These are phyloP conservation scores for Chelonus insularis DNA, from an alignment of 1,140 invertebrate species.

Conservation along the genomic window DNA sequence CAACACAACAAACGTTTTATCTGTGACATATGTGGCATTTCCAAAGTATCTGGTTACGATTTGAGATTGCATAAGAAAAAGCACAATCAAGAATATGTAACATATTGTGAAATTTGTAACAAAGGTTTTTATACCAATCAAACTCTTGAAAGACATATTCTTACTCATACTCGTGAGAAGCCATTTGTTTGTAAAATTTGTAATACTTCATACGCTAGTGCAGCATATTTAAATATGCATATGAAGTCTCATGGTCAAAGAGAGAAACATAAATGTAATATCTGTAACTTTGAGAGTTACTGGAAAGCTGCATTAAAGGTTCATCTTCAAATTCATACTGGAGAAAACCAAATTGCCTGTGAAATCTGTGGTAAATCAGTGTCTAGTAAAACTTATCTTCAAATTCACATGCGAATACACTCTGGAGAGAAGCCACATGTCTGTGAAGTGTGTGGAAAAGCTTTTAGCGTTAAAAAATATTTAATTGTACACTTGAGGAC, in stretches of 20 bases:
- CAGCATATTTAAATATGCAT: slow-evolving; percentile 43
- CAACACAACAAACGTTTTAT: slow-evolving; percentile 76
- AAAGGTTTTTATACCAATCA: slow-evolving; percentile 51
- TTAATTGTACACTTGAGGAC: slow-evolving; percentile 67
- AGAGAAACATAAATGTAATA: slow-evolving; percentile 54
- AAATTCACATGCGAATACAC: slow-evolving; percentile 62
- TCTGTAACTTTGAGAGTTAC: slow-evolving; percentile 49
- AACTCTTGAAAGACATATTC: slow-evolving; percentile 46
- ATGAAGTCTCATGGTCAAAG: slow-evolving; percentile 43
- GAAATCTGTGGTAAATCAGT: slow-evolving; percentile 65
- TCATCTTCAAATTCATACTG: slow-evolving; percentile 75
- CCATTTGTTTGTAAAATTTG: slow-evolving; percentile 77
- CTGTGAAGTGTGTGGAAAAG: slow-evolving; percentile 74
- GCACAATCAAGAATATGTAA: slow-evolving; percentile 48
- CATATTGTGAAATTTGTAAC: slow-evolving; percentile 42
- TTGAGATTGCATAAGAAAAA: slow-evolving; percentile 40
- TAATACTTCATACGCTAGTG: slow-evolving; percentile 55
- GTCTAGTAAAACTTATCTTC: slow-evolving; percentile 61
- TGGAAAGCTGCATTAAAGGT: slow-evolving; percentile 69
- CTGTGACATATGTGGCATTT: slow-evolving; percentile 81
- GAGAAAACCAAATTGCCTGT: slow-evolving; percentile 61
- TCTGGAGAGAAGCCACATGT: slow-evolving; percentile 75
- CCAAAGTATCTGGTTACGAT: slow-evolving; percentile 47
- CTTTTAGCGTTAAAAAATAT: slow-evolving; percentile 69
- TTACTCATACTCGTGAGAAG: slow-evolving; percentile 68